Evolutionary conservation across 2,113 vertebrate genomes (phyloP), one percentile per base, ranked within the genome.

Genomic region (Gymnorhina tibicen): DNA sequence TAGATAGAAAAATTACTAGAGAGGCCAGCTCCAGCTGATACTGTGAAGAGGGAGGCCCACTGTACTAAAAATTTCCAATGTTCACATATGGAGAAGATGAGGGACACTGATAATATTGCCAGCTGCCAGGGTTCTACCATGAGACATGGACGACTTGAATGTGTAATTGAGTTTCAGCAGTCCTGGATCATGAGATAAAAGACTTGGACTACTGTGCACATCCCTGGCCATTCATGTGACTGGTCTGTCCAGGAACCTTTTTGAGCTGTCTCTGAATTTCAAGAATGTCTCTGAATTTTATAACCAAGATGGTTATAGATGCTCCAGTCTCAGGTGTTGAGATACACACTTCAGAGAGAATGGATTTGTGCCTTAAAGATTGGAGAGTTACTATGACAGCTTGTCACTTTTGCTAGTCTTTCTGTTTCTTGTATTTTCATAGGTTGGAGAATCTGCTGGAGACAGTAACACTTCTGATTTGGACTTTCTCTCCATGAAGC

Each of bases 401-500:
- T 90, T 90, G 42, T 59, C 4, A 13, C 26, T 78, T 13, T 16
- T 52, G 14, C 28, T 75, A 33, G 27, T 56, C 15, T 67, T 83
- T 56, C 18, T 64, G 6, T 32, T 62, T 37, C 30, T 70, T 95
- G 8, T 37, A 9, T 85, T 49, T 85, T 33, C 49, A 35, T 85
- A 99, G 99, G 97, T 98, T 86, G 97, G 98, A 72, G 99, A 99
- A 42, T 96, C 98, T 44, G 63, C 97, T 44, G 98, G 98, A 89
- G 99, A 99, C 11, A 91, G 97, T 24, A 92, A 98, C 27, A 14
- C 92, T 85, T 99, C 99, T 11, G 98, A 99, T 47, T 97, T 99
- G 97, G 99, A 99, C 91, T 99, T 99, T 91, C 98, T 99, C 95
- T 98, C 99, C 10, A 97, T 99, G 97, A 99, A 99, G 97, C 97